Percentiles rank a stretch among this genome's conserved stretches.
Conservation (phyloP, 2,797 vertebrate genomes). For the Alcedo atthis region DNA sequence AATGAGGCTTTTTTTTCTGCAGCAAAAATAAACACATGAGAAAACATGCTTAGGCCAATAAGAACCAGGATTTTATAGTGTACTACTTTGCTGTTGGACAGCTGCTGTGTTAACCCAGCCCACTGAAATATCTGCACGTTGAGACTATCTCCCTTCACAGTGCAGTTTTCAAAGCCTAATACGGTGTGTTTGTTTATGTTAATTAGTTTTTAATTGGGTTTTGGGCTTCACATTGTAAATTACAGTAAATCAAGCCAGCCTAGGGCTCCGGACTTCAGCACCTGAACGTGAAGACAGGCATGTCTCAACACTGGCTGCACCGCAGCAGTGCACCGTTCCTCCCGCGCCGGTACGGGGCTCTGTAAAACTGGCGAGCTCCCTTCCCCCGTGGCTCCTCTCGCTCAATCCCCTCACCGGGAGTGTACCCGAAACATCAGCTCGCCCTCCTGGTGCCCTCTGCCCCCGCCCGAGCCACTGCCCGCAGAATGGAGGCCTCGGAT, state of each 20-base stretch:
- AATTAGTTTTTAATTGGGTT: neutral
- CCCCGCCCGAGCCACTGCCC: neutral
- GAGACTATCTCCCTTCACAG: neutral
- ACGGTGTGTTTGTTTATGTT: neutral
- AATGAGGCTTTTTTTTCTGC: neutral
- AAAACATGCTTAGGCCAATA: neutral
- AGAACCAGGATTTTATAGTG: neutral
- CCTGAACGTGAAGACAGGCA: neutral
- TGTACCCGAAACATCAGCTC: neutral
- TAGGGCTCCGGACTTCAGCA: neutral
- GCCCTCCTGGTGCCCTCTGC: neutral
- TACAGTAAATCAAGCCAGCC: neutral
- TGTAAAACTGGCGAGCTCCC: no score
- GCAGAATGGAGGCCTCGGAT: neutral
- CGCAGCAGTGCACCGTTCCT: fast-evolving
- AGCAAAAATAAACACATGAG: neutral
- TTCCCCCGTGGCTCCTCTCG: neutral
- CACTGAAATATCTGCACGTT: neutral
- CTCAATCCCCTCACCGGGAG: neutral
- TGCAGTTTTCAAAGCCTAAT: neutral
- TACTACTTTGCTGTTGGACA: fast-evolving
- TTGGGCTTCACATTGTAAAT: neutral
- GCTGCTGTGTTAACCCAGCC: neutral
- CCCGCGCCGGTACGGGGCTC: neutral
- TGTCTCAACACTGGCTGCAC: neutral